Conservation (phyloP, 2,888 invertebrate species). For the Gasteruption jaculator region DNA sequence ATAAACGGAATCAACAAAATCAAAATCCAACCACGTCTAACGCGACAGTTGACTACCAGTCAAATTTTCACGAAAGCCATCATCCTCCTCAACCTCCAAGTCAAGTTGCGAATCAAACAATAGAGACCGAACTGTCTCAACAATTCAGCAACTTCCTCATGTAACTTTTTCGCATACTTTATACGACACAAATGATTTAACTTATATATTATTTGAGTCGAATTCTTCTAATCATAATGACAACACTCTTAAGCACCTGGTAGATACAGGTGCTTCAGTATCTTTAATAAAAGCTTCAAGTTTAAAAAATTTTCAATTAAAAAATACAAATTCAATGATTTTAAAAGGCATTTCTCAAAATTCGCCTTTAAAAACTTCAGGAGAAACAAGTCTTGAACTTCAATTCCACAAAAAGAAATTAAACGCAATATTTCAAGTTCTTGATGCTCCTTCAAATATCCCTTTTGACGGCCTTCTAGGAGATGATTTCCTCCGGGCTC, state of each 20-base stretch:
- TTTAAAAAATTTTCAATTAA: slow-evolving; percentile 3
- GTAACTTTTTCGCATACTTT: background rate
- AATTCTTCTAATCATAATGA: slow-evolving; percentile 4
- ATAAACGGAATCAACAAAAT: background rate
- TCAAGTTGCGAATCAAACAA: background rate
- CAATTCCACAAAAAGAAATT: background rate
- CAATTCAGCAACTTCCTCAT: background rate
- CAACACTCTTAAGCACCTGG: slow-evolving; percentile 12
- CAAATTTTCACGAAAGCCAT: background rate
- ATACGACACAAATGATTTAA: background rate
- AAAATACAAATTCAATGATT: slow-evolving; percentile 8
- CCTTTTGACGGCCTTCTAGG: slow-evolving; percentile 10
- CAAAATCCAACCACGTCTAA: background rate
- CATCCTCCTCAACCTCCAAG: background rate
- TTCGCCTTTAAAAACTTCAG: slow-evolving; percentile 12
- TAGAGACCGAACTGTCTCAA: background rate
- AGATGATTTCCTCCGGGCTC: slow-evolving; percentile 2
- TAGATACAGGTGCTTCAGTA: slow-evolving; percentile 17
- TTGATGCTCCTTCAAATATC: slow-evolving; percentile 7
- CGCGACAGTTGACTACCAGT: background rate
- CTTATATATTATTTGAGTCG: slow-evolving; percentile 9
- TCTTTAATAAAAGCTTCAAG: slow-evolving; percentile 13
- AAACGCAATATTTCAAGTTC: slow-evolving; percentile 1
- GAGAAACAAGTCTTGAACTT: slow-evolving; percentile 2
- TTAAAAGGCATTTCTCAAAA: slow-evolving; percentile 15